phyloP scores from a whole-genome alignment of 2,113 vertebrate genomes.

The Zootoca vivipara region DNA sequence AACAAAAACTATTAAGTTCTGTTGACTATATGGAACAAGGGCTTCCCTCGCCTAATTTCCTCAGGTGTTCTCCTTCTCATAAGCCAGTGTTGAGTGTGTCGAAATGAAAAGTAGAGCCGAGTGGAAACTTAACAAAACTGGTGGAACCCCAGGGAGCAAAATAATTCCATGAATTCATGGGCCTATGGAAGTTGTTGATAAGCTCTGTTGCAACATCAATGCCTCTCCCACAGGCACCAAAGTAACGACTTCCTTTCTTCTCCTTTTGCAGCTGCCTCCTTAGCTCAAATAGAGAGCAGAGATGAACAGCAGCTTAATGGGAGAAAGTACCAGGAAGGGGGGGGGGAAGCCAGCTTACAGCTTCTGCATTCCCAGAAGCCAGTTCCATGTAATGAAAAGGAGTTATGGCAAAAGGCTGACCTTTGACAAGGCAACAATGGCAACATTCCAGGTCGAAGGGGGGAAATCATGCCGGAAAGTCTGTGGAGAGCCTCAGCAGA shows the following conservation, averaged over 20 bases:
- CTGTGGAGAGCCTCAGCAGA: slow-evolving; percentile 17
- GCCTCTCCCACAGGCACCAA: slow-evolving; percentile 65
- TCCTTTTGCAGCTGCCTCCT: slow-evolving; percentile 70
- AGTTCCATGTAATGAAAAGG: slow-evolving; percentile 43
- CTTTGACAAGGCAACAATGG: slow-evolving; percentile 51
- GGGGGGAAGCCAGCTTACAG: slow-evolving; percentile 52
- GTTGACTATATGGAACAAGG: not conserved
- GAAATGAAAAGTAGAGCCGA: not conserved
- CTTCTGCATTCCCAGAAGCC: slow-evolving; percentile 56
- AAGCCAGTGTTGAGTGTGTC: slow-evolving; percentile 4
- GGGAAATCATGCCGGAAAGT: not conserved
- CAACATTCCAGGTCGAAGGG: slow-evolving; percentile 33
- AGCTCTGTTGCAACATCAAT: slow-evolving; percentile 68
- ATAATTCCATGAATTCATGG: slow-evolving; percentile 54
- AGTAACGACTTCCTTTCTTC: slow-evolving; percentile 71
- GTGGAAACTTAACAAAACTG: slow-evolving; percentile 8
- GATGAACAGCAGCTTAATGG: slow-evolving; percentile 67
- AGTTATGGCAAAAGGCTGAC: slow-evolving; percentile 40
- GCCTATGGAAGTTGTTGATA: slow-evolving; percentile 66
- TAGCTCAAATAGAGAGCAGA: slow-evolving; percentile 62
- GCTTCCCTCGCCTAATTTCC: not conserved
- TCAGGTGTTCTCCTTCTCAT: slow-evolving; percentile 16
- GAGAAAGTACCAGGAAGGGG: slow-evolving; percentile 59
- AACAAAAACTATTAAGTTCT: not conserved
- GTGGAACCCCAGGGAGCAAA: slow-evolving; percentile 39